Evolutionary conservation across 2,888 invertebrate species (phyloP), one percentile per base, ranked within the genome.

Genomic region (Melieria omissa): DNA sequence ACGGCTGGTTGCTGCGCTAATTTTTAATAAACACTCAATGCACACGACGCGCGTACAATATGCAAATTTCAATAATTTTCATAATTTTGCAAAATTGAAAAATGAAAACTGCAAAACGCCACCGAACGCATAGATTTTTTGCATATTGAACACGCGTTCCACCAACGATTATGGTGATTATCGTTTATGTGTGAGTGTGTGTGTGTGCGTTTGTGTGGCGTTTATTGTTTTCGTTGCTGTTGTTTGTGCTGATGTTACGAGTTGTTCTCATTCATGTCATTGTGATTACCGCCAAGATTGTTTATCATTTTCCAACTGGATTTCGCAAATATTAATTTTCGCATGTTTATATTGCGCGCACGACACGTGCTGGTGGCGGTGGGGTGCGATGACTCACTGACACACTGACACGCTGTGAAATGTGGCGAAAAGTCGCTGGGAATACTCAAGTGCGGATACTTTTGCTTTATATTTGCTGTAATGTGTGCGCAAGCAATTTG

Each of bases 1-100:
- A 52, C 52, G n/a, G 14, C 52, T 52, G 52, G 54, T 63, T 65
- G 65, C 41, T 80, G 78, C 80, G 78, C 76, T 79, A 83, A 82
- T 81, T 83, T 80, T 80, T 78, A 80, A 80, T 80, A 83, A 80
- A 78, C 75, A 81, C 78, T 81, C 78, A 78, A 77, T 44, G 12
- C 73, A 70, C 73, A 65, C 46, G 16, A 7, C 62, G 4, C 16
- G 16, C 8, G 9, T 14, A 14, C 41, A 55, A 76, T 79, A 80
- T 80, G 80, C 80, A 80, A 80, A 80, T 80, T 78, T 70, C 55
- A 70, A 77, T 74, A 74, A 77, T 78, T 79, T 81, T 69, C 57
- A 72, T 71, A 74, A 74, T 74, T 55, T 67, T 44, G 60, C 67
- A 16, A 67, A 44, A 67, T 67, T 12, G 52, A 67, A 52, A 67